These are phyloP conservation scores for Epinephelus lanceolatus DNA, from an alignment of 2,113 vertebrate species.

Conservation along the genomic window DNA sequence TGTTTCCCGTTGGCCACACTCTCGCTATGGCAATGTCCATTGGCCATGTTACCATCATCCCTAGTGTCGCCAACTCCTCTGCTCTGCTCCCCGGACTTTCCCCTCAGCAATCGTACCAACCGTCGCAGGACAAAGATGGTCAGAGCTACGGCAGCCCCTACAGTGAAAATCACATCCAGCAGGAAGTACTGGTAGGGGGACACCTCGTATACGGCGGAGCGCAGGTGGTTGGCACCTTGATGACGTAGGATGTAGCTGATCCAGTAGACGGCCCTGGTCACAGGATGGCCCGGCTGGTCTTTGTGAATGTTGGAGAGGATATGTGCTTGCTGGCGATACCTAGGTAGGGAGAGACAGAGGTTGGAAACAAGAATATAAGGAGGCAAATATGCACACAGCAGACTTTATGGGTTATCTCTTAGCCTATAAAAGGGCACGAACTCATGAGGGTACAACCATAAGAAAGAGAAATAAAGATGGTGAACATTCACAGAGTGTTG, in stretches of 20 bases:
- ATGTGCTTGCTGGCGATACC: slow-evolving; percentile 90
- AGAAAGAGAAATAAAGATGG: background rate
- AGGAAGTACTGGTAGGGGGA: slow-evolving; percentile 95
- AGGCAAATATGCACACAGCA: too few relatives aligned
- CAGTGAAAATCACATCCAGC: slow-evolving; percentile 89
- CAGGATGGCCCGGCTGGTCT: slow-evolving; percentile 95
- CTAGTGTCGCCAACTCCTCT: slow-evolving; percentile 72
- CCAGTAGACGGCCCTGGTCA: slow-evolving; percentile 95
- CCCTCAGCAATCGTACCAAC: slow-evolving; percentile 77
- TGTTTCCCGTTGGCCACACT: slow-evolving; percentile 93
- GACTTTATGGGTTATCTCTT: background rate
- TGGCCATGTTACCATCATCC: slow-evolving; percentile 82
- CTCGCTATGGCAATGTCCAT: slow-evolving; percentile 93
- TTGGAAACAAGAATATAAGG: background rate
- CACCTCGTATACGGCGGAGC: slow-evolving; percentile 91
- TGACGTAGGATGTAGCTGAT: slow-evolving; percentile 96
- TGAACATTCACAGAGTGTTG: background rate
- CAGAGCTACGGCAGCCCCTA: slow-evolving; percentile 83
- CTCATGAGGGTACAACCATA: background rate
- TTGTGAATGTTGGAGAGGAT: slow-evolving; percentile 95
- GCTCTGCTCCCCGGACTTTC: slow-evolving; percentile 68
- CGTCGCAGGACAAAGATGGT: slow-evolving; percentile 80
- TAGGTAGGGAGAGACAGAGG: slow-evolving; percentile 54
- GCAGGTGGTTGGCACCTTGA: slow-evolving; percentile 92
- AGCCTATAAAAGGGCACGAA: background rate